Base-by-base conservation (phyloP, 2,113 vertebrate species). In the Rhabdomys dilectus region DNA sequence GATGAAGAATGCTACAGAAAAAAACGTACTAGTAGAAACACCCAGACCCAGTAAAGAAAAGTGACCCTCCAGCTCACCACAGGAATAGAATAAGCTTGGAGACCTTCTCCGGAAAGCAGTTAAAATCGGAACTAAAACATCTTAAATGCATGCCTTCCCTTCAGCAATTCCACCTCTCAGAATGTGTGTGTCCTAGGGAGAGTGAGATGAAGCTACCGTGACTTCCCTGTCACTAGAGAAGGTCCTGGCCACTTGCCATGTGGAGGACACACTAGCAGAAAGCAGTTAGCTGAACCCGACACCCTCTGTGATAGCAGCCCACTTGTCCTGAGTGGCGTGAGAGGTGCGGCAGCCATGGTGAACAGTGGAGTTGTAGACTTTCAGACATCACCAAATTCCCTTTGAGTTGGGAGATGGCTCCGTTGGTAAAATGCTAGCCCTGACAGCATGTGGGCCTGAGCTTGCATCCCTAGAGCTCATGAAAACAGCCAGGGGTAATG, bases 21-120 rank as follows among this genome's bases (percentile, higher is more conserved):
- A 34, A 42, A 60, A 42, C 48, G 15, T 36, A 0, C 0, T 42
- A 80, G n/a, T 7, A 91, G 42, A 9, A 19, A 10, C 0, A 2
- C 2, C 11, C 48, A 13, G 0, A 53, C 5, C 21, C 0, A 6
- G 1, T 0, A 1, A 0, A 34, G n/a, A 34, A 1, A 31, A 3
- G 0, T 0, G 53, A 7, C 3, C 45, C 7, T 39, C 42, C 2
- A 4, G 12, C 36, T 5, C 4, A 0, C 51, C 2, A 7, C 0
- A 0, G 51, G 0, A 12, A 36, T 1, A 5, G 45, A 10, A 42
- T 0, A 58, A 64, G 17, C 58, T 11, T 7, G 36, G 24, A 29
- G 70, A 26, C 21, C 19, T 68, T 60, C 16, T 42, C 58, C 22
- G 1, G 48, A 51, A 75, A 95, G 76, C 51, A 10, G 29, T 29